A percentile compares a stretch with the other conserved stretches of the same genome.
These are phyloP conservation scores for Chrysocyon brachyurus DNA, from an alignment of 2,797 vertebrate genomes.

Conservation along the genomic window DNA sequence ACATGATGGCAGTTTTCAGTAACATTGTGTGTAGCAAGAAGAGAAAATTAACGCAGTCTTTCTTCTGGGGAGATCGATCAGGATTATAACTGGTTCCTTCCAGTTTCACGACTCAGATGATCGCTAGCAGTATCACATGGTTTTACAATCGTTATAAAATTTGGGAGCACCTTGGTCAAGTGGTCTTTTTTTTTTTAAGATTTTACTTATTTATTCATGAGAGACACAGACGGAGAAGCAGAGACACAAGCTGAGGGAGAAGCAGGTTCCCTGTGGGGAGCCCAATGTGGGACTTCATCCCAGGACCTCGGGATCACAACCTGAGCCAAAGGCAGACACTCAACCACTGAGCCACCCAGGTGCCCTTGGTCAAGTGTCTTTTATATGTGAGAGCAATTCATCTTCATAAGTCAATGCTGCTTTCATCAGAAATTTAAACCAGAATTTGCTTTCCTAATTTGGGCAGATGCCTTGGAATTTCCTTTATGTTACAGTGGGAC, in stretches of 20 bases:
- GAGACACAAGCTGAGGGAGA: no score
- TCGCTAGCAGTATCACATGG: not conserved
- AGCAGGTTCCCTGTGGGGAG: no score
- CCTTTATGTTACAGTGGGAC: not conserved
- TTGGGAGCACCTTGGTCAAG: not conserved
- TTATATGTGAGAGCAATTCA: not conserved
- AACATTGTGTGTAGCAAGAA: not conserved
- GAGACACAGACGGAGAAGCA: no score
- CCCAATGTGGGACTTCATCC: no score
- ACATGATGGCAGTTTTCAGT: not conserved
- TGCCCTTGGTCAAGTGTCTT: not conserved
- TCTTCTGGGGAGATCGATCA: not conserved
- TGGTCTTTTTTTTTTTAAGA: no score
- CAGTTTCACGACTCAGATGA: not conserved
- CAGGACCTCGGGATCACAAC: no score
- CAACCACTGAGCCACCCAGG: no score
- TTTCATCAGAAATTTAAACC: not conserved
- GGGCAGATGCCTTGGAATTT: not conserved
- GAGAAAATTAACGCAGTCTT: not conserved
- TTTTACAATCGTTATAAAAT: not conserved
- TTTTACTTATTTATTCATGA: no score
- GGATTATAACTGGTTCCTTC: not conserved
- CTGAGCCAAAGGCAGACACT: no score
- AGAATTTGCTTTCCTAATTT: not conserved
- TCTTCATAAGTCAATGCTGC: not conserved